Percentiles rank a stretch among this genome's conserved stretches.
Conservation (phyloP, 1,140 invertebrate genomes). For the Eufriesea mexicana region DNA sequence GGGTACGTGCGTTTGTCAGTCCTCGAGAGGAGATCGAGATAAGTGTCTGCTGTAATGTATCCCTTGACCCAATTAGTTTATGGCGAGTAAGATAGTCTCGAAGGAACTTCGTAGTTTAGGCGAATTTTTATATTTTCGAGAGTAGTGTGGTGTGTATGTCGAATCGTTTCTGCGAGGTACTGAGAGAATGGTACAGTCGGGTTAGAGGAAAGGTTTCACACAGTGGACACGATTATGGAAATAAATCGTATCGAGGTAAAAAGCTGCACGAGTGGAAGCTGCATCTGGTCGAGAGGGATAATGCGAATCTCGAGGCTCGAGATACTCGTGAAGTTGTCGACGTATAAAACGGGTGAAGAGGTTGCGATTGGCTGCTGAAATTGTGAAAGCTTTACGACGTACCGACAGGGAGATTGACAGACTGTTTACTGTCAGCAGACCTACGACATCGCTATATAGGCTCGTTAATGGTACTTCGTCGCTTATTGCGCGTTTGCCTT, state of each 20-base stretch:
- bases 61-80: no score
- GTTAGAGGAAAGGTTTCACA: conserved; percentile 10
- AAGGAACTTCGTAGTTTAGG: no score
- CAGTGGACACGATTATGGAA: conserved; percentile 30
- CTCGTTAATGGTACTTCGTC: conserved; percentile 41
- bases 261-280: background rate
- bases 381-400: conserved; percentile 48
- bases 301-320: conserved; percentile 39
- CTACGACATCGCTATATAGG: conserved; percentile 18
- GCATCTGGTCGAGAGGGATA: conserved; percentile 44
- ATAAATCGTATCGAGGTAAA: conserved; percentile 34
- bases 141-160: no score
- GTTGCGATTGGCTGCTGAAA: conserved; percentile 23
- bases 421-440: conserved; percentile 40
- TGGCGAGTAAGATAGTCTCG: no score
- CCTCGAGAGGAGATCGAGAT: no score
- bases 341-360: conserved; percentile 29
- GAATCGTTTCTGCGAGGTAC: no score
- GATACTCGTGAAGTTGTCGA: background rate
- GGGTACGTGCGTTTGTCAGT: no score
- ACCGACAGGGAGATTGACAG: conserved; percentile 37
- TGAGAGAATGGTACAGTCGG: no score
- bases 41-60: no score
- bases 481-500: conserved; percentile 15
- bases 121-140: no score